Percentiles rank a stretch among this genome's conserved stretches.
phyloP scores from a whole-genome alignment of 2,888 invertebrate species.

The Limnephilus marmoratus region DNA sequence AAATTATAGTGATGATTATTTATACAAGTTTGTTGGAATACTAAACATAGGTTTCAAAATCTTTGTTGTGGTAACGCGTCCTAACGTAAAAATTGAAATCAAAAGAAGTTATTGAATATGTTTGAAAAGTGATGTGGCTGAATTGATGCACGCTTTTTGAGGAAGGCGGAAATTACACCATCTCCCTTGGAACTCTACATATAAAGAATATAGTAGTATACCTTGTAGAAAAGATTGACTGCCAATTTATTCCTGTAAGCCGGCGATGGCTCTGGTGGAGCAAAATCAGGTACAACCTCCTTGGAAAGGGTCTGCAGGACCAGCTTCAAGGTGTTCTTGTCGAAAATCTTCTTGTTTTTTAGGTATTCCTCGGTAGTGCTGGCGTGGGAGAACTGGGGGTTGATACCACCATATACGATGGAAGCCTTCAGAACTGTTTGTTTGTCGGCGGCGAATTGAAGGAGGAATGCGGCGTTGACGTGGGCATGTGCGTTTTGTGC shows the following conservation, averaged over 20 bases:
- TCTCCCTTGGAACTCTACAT: too few relatives aligned
- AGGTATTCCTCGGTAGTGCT: conserved; percentile 75
- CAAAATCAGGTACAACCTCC: conserved; percentile 81
- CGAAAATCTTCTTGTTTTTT: conserved; percentile 70
- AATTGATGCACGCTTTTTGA: neutral
- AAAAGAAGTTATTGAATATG: neutral
- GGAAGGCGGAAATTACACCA: neutral
- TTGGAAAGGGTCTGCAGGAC: conserved; percentile 76
- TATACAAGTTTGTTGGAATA: too few relatives aligned
- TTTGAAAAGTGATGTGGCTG: neutral
- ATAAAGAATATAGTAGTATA: conserved; percentile 68
- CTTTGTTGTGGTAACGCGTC: too few relatives aligned
- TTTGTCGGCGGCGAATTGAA: conserved; percentile 76
- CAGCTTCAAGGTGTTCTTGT: conserved; percentile 72
- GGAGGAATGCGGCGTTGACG: conserved; percentile 85
- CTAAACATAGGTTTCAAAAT: too few relatives aligned
- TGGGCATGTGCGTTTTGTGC: conserved; percentile 87
- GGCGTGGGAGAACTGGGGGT: conserved; percentile 78
- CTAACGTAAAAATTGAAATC: too few relatives aligned
- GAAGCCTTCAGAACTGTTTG: conserved; percentile 74
- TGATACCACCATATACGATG: conserved; percentile 83
- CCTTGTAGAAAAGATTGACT: conserved; percentile 89
- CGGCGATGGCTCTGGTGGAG: conserved; percentile 82
- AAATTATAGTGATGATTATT: too few relatives aligned
- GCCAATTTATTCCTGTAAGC: conserved; percentile 84